Conservation (phyloP, 1,140 invertebrate species). For the Pemphigus obesinymphae region DNA sequence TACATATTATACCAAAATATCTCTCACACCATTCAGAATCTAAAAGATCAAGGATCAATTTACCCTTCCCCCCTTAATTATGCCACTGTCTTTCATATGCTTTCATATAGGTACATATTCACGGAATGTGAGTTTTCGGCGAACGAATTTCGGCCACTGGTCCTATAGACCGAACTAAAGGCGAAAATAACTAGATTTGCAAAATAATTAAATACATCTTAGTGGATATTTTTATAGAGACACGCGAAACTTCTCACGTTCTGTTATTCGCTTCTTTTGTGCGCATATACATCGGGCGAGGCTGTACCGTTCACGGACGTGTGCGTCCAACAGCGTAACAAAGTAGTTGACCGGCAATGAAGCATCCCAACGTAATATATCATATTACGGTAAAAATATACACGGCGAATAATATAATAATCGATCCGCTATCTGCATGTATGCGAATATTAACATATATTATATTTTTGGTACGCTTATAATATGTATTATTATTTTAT, state of each 20-base stretch:
- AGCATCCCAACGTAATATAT: conserved; percentile 1
- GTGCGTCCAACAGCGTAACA: conserved; percentile 28
- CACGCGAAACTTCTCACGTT: not conserved
- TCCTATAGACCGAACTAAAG: too few species aligned
- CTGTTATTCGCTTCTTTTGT: conserved; percentile 1
- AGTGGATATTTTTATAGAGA: too few species aligned
- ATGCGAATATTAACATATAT: not conserved
- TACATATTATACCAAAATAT: too few species aligned
- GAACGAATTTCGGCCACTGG: too few species aligned
- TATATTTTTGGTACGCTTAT: not conserved
- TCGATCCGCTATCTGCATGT: not conserved
- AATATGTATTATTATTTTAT: too few species aligned
- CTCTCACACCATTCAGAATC: too few species aligned
- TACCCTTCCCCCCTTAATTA: too few species aligned
- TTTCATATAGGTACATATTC: too few species aligned
- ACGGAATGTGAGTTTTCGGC: too few species aligned
- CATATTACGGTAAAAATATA: not conserved
- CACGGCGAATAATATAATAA: conserved; percentile 10
- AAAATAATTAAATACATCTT: conserved; percentile 17
- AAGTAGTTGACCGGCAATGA: not conserved
- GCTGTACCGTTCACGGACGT: conserved; percentile 23
- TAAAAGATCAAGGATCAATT: too few species aligned
- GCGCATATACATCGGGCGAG: not conserved
- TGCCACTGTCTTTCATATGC: too few species aligned
- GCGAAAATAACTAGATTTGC: not conserved